phyloP scores from a whole-genome alignment of 1,140 invertebrate genomes.

The Scaptomyza graminum region DNA sequence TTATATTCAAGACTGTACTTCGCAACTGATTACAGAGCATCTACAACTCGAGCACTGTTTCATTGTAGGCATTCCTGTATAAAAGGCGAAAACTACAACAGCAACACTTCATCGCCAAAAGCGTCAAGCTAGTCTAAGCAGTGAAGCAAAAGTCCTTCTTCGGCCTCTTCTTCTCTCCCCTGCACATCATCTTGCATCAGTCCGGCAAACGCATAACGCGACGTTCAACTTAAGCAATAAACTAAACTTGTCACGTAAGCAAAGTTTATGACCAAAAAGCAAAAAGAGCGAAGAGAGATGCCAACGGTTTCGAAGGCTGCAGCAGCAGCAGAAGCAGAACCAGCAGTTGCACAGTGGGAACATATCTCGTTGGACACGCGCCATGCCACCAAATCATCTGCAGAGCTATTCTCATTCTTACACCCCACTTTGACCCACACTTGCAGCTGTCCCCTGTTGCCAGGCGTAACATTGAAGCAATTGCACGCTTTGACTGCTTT shows the following conservation, averaged over 20 bases:
- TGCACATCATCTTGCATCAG: background rate
- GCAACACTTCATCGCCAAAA: conserved; percentile 27
- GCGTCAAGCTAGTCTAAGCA: conserved; percentile 13
- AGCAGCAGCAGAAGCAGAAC: conserved; percentile 10
- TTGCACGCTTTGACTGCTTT: conserved; percentile 52
- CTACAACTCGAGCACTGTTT: background rate
- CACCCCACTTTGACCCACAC: background rate
- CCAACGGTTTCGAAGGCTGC: conserved; percentile 48
- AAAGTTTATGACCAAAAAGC: conserved; percentile 75
- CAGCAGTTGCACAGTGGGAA: conserved; percentile 70
- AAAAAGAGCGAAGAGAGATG: conserved; percentile 38
- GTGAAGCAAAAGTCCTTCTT: conserved; percentile 32
- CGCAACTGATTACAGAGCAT: background rate
- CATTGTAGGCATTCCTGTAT: background rate
- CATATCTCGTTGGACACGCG: conserved; percentile 75
- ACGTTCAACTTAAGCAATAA: conserved; percentile 70
- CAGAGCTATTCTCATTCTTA: conserved; percentile 25
- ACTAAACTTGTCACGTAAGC: conserved; percentile 81
- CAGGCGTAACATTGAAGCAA: conserved; percentile 38
- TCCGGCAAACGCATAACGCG: conserved; percentile 55
- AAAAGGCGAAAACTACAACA: conserved; percentile 29
- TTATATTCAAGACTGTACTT: background rate
- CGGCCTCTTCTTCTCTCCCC: background rate
- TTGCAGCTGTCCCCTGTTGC: conserved; percentile 11
- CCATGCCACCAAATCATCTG: conserved; percentile 78